phyloP scores from a whole-genome alignment of 2,797 vertebrate species.

The Buceros bicornis region DNA sequence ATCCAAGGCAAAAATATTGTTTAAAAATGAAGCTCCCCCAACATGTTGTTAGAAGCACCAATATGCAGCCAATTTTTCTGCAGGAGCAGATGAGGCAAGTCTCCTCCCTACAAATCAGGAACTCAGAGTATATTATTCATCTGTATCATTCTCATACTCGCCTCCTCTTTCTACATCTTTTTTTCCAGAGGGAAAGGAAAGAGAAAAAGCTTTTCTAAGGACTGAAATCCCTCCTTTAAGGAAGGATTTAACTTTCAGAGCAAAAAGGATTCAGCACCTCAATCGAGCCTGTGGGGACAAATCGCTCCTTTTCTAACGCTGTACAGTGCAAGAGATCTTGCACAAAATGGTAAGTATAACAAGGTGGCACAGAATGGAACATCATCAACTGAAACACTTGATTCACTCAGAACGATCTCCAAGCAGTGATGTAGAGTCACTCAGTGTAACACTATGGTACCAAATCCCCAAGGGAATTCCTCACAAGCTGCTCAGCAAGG shows the following conservation, averaged over 20 bases:
- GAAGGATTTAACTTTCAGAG: neutral
- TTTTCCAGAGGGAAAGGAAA: neutral
- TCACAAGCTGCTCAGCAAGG: neutral
- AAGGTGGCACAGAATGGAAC: neutral
- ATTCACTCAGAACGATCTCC: neutral
- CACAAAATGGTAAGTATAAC: neutral
- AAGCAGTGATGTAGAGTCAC: neutral
- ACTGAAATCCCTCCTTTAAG: neutral
- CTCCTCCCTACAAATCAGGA: neutral
- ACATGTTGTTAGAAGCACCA: neutral
- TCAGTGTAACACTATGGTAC: rapidly evolving
- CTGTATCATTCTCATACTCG: neutral
- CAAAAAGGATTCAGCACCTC: neutral
- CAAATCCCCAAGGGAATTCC: neutral
- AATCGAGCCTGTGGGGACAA: rapidly evolving
- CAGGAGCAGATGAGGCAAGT: neutral
- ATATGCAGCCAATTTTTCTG: neutral
- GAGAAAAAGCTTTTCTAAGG: neutral
- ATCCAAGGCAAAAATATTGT: neutral
- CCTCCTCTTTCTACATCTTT: too few relatives aligned
- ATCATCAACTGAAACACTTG: neutral
- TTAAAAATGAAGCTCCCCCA: neutral
- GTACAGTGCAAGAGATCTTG: neutral
- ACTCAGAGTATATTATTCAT: neutral
- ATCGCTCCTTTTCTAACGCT: neutral